Base-by-base conservation (phyloP, 2,113 vertebrate species). In the Pseudorasbora parva region DNA sequence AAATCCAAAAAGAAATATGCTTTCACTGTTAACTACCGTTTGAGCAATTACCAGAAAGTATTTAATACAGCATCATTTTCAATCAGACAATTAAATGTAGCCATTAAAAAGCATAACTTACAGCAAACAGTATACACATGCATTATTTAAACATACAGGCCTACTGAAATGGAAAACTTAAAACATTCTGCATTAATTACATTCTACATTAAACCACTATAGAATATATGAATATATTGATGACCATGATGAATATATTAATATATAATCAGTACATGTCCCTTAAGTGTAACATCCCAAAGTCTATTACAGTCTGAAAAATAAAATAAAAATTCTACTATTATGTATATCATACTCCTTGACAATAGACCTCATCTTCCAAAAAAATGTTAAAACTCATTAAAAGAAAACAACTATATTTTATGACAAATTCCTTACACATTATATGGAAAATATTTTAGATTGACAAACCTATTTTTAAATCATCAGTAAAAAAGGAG, bases 141-240 rank as follows among this genome's bases (percentile, higher is more conserved):
- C 25, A 72, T 12, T 71, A 86, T 78, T 86, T 86, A 83, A 49
- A 86, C 30, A 41, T 23, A 41, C 59, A 85, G 78, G 3, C 19
- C 62, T 37, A 66, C 19, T 66, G 7, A 37, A 66, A 66, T 66
- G 3, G 17, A 30, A 66, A 66, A 66, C 27, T 19, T 21, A 30
- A 66, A 66, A 33, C 62, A 66, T 37, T 66, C 62, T 66, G 27
- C 8, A 66, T 17, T n/a, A n/a, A n/a, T n/a, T n/a, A 33, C 62
- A 66, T 37, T 66, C 62, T 66, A 15, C 8, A 66, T 17, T 66
- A 66, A 57, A 66, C 33, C 60, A 62, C 60, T 30, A 62, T 27
- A 30, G 25, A 62, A 27, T n/a, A n/a, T n/a, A n/a, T n/a, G n/a
- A n/a, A n/a, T n/a, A n/a, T n/a, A n/a, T n/a, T n/a, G n/a, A n/a